Base-by-base conservation (phyloP, 2,797 vertebrate genomes). In the Bradypus variegatus region DNA sequence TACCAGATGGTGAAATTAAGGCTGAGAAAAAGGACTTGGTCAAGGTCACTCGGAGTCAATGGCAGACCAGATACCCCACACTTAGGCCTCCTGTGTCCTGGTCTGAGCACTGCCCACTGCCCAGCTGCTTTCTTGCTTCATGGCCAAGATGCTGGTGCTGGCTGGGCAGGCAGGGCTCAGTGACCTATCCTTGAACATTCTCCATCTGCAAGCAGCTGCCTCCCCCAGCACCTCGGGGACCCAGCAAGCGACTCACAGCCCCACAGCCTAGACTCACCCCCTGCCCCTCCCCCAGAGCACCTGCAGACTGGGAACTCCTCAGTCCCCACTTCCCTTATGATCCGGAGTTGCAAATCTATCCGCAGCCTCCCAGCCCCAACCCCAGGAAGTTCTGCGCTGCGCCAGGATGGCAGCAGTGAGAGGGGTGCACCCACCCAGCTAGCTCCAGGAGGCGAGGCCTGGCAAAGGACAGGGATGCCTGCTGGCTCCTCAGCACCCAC, bases 61-160 rank as follows among this genome's bases (percentile, higher is more conserved):
- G 64, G 62, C 29, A 31, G 48, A 53, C 36, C 67, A 64, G 79
- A 67, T 67, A 41, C 55, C 70, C 60, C 72, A 10, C 14, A 11
- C 27, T 23, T 2, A 0, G 48, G 31, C 13, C 36, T 33, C 50
- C 86, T 0, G 0, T 1, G 2, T 41, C 62, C 45, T 3, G n/a
- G 50, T 36, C 80, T 36, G 45, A 58, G 38, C 73, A 14, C 62
- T 48, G 11, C 19, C 73, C n/a, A n/a, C 50, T 25, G 29, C 45
- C 80, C 41, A 58, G 36, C 33, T 53, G 53, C 29, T 58, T 55
- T 29, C 9, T n/a, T 53, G 48, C 80, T 33, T 69, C 5, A 0
- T 23, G 25, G 62, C 25, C 60, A n/a, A 55, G 33, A 58, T 2
- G 5, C 62, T 62, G 65, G 70, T 19, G 25, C 70, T 36, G 31